Evolutionary conservation across 2,797 vertebrate genomes (phyloP).

Genomic region (Rhadinocentrus ornatus): DNA sequence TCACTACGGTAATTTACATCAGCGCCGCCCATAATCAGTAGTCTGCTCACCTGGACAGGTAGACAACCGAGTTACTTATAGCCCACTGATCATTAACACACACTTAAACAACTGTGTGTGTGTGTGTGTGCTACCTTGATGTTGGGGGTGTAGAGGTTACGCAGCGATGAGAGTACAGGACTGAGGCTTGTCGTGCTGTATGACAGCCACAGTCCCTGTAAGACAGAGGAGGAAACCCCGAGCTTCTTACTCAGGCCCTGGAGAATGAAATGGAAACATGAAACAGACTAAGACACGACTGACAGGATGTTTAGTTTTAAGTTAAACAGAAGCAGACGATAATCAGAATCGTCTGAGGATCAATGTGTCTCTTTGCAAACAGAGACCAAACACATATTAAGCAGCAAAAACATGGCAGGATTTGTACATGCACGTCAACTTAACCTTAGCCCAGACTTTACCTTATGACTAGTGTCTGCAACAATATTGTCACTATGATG

Average conservation of each 20-base stretch:
- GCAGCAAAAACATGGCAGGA: no score
- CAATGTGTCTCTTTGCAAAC: no score
- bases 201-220: slow-evolving; percentile 97
- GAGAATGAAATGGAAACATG: neutral
- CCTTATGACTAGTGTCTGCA: no score
- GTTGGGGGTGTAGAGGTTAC: slow-evolving; percentile 97
- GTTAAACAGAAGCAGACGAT: no score
- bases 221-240: slow-evolving; percentile 94
- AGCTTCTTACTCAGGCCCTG: slow-evolving; percentile 98
- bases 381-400: no score
- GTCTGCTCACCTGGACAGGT: slow-evolving; percentile 88
- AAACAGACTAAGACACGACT: neutral
- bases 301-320: neutral
- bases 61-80: slow-evolving; percentile 11
- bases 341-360: neutral
- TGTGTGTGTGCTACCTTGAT: slow-evolving; percentile 87
- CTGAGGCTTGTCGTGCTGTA: slow-evolving; percentile 95
- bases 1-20: slow-evolving; percentile 92
- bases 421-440: no score
- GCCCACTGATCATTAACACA: neutral
- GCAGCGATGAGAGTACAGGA: slow-evolving; percentile 91
- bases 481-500: neutral
- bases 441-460: no score
- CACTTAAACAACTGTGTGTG: neutral
- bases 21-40: slow-evolving; percentile 93